Evolutionary conservation across 2,797 vertebrate genomes (phyloP), one percentile per base, ranked within the genome.

Genomic region (Acestrorhynchus altus): DNA sequence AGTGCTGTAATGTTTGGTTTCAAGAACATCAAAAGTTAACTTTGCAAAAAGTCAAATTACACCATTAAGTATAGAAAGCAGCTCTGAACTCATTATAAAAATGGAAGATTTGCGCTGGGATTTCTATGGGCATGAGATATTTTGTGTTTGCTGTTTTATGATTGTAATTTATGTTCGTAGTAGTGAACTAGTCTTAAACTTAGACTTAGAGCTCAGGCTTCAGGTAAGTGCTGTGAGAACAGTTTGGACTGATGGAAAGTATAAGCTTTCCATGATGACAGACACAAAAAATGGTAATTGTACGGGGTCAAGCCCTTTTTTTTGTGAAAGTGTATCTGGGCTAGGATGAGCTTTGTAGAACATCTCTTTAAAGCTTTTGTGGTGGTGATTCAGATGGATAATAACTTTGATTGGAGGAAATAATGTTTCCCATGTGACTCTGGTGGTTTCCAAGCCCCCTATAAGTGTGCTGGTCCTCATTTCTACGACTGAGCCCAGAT

Each of bases 371-470:
- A 80, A 78, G 78, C 44, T 47, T 68, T 40, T 71, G 54, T 51
- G 49, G 52, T 78, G 75, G 70, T 79, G 72, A 74, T 68, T 78
- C 61, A 83, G 82, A 81, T 59, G 64, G 64, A 81, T 83, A 83
- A 83, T 85, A 73, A 78, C 81, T 80, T 74, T 81, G 77, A 81
- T 75, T 81, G 79, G 68, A 68, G 74, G 68, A 78, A 60, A 77
- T 80, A 79, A 83, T 81, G 39, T 80, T 82, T 86, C 66, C 83
- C 78, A 86, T 83, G 78, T 83, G 83, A 67, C 49, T 47, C 20
- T 59, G 40, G 70, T 61, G 63, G 69, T 65, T 77, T 83, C 66
- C 67, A 66, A 73, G 59, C 72, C 60, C 52, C 70, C 44, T 68
- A 46, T 68, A 66, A 57, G 35, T 67, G 39, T 66, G 68, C 74